Evolutionary conservation across 2,113 vertebrate genomes (phyloP), one percentile per base, ranked within the genome.

Genomic region (Platichthys flesus): DNA sequence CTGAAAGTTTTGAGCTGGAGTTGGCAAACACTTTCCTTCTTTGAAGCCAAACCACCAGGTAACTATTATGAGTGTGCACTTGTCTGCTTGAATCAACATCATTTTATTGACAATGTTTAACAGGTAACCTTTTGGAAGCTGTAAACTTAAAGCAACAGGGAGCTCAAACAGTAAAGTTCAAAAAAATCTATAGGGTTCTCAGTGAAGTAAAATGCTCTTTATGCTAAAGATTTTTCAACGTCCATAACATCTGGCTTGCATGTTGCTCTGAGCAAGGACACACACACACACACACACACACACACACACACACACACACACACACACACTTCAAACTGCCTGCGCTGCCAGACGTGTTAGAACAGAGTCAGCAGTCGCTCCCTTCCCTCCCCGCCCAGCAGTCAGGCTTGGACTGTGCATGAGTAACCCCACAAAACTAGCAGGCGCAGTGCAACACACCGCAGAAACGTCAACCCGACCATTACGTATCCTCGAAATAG

Each of bases 401-500:
- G 4, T 21, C 76, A 84, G 67, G 67, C 74, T 82, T 71, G 85
- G 86, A 84, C 78, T 55, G 71, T 67, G 82, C 83, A 78, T 84
- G 88, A 91, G 83, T 78, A 90, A 89, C 80, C 13, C 81, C 76
- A 67, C 81, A 76, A 66, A 86, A 82, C 81, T 78, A 91, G 84
- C 85, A 87, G 76, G 82, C 73, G 64, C 68, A 72, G 72, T 45
- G 81, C 79, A 85, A 64, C 65, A 13, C 80, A 65, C 89, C 77
- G 21, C 84, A 23, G 67, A 52, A 35, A 78, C 59, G 26, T 74
- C 82, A 80, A 86, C 77, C 90, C 66, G 5, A 64, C 89, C 76
- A 91, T 91, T 90, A 91, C 65, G 0, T 56, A 56, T 2, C 61
- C 89, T 85, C 9, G 21, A 90, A 92, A 92, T 91, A 92, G 90